These are phyloP conservation scores for Oreochromis mossambicus DNA, from an alignment of 2,797 vertebrate species.

Conservation along the genomic window DNA sequence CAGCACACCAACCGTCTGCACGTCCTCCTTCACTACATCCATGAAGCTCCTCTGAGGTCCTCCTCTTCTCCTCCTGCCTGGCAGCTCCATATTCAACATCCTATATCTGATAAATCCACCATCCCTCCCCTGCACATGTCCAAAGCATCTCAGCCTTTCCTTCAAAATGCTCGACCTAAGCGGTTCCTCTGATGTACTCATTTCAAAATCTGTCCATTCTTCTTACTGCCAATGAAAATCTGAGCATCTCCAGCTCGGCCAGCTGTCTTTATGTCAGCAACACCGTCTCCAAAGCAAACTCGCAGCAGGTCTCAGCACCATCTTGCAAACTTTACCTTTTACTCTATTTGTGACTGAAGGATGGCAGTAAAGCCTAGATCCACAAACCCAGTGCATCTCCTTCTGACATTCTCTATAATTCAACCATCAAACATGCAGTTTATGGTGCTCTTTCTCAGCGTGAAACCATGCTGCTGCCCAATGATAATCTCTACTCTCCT, in stretches of 20 bases:
- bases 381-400: neutral
- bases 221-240: neutral
- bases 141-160: rapidly evolving
- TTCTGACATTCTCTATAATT: neutral
- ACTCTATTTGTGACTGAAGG: no score
- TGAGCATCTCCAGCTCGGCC: no score
- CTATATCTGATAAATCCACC: neutral
- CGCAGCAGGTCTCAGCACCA: no score
- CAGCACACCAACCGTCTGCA: no score
- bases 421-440: neutral
- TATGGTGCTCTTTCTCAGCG: neutral
- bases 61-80: no score
- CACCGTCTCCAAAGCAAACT: no score
- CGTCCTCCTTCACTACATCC: no score
- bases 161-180: rapidly evolving
- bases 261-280: no score
- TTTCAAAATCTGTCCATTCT: neutral
- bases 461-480: neutral
- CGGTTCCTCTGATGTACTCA: neutral
- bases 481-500: neutral
- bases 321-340: no score
- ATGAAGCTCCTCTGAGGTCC: no score
- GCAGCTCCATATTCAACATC: no score
- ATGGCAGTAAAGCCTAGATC: neutral
- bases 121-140: neutral